Percentiles rank a stretch among this genome's conserved stretches.
phyloP scores from a whole-genome alignment of 2,888 invertebrate species.

The Azorinus chamasolen region DNA sequence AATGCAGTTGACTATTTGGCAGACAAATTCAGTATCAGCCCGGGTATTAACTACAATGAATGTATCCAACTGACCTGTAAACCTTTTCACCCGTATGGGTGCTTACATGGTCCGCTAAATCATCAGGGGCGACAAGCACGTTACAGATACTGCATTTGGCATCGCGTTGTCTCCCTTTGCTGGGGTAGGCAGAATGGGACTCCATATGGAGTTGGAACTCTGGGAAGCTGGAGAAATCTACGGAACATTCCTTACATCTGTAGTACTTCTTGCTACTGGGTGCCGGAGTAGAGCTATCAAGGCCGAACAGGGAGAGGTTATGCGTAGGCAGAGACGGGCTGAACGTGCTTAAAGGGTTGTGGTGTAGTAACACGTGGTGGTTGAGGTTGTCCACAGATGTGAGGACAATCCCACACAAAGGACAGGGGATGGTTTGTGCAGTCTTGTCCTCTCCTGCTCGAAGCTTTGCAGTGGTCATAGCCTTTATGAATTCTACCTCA shows the following conservation, averaged over 20 bases:
- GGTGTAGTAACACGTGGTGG: constrained; percentile 24
- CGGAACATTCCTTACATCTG: constrained; percentile 29
- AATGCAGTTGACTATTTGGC: too few species aligned
- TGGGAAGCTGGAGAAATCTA: constrained; percentile 31
- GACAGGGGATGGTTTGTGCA: constrained; percentile 7
- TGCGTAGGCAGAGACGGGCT: neutral
- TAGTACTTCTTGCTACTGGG: constrained; percentile 20
- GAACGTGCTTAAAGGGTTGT: constrained; percentile 20
- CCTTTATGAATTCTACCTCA: constrained; percentile 35
- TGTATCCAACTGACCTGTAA: constrained; percentile 23
- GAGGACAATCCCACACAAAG: constrained; percentile 13
- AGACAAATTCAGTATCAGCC: too few species aligned
- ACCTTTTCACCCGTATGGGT: constrained; percentile 29
- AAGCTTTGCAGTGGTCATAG: constrained; percentile 28
- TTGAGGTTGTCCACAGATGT: constrained; percentile 22
- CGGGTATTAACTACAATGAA: too few species aligned
- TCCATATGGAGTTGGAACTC: constrained; percentile 34
- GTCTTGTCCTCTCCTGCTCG: neutral
- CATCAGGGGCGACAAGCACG: constrained; percentile 9
- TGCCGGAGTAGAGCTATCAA: neutral
- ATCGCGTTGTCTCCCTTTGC: neutral
- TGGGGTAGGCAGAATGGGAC: constrained; percentile 8
- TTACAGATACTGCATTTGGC: constrained; percentile 26
- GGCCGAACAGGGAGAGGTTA: neutral
- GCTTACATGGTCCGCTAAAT: constrained; percentile 29